Evolutionary conservation across 2,113 vertebrate genomes (phyloP).

Genomic region (Grammomys surdaster): DNA sequence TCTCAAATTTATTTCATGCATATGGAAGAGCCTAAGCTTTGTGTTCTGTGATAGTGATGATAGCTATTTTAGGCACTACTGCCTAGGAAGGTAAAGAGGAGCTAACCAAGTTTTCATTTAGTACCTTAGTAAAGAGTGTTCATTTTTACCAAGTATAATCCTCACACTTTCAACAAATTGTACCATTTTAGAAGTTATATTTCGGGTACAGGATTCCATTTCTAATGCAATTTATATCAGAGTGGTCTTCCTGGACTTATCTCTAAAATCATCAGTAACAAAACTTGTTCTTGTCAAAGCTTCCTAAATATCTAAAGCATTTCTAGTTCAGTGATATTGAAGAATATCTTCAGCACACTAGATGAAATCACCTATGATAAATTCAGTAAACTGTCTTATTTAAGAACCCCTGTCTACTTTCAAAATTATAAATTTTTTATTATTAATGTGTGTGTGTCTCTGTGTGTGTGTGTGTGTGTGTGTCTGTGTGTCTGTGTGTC

Average conservation of each 20-base stretch:
- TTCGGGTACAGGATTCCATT: constrained; percentile 43
- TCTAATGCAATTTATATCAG: constrained; percentile 47
- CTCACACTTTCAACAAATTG: constrained; percentile 12
- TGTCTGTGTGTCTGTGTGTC: neutral
- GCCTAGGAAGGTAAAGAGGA: neutral
- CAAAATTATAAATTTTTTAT: neutral
- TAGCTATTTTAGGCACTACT: neutral
- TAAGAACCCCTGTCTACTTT: neutral
- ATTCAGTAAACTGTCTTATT: constrained; percentile 38
- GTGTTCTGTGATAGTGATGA: neutral
- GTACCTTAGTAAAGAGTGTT: neutral
- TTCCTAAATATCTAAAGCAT: constrained; percentile 24
- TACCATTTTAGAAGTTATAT: constrained; percentile 48
- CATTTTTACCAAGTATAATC: neutral
- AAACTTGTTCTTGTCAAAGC: constrained; percentile 12
- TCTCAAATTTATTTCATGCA: neutral
- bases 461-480: neutral
- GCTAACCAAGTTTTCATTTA: constrained; percentile 43
- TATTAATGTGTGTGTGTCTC: neutral
- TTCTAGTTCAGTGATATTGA: constrained; percentile 20
- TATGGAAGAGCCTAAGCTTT: neutral
- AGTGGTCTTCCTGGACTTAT: neutral
- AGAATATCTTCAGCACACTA: neutral
- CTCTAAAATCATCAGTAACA: constrained; percentile 11
- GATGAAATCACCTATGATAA: constrained; percentile 43